Conservation (phyloP, 1,140 invertebrate species). For the Drosophila bifasciata region DNA sequence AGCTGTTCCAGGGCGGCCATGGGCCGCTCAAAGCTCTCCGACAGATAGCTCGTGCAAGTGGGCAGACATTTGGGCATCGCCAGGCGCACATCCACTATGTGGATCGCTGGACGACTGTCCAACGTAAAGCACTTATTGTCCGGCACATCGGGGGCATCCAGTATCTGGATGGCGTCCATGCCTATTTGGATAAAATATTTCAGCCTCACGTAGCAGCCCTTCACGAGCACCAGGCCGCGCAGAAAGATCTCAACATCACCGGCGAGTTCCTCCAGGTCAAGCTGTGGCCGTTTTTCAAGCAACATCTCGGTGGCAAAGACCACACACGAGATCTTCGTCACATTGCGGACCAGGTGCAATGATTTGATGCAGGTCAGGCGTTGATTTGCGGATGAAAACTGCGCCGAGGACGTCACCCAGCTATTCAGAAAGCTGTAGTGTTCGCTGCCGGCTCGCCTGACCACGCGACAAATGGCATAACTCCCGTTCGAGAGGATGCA, state of each 20-base stretch:
- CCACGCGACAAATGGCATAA: conserved; percentile 52
- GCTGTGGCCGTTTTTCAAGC: conserved; percentile 11
- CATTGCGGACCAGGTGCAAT: not conserved
- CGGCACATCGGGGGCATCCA: conserved; percentile 4
- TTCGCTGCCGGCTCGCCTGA: conserved; percentile 33
- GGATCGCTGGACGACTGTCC: conserved; percentile 19
- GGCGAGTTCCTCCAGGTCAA: conserved; percentile 32
- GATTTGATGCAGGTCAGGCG: conserved; percentile 18
- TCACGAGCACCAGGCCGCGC: conserved; percentile 37
- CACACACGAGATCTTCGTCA: conserved; percentile 29
- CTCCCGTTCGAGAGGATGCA: conserved; percentile 46
- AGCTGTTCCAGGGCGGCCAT: conserved; percentile 50
- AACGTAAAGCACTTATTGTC: conserved; percentile 45
- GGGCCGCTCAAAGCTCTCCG: conserved; percentile 44
- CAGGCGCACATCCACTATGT: conserved; percentile 50
- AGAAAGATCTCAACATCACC: conserved; percentile 47
- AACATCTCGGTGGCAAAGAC: conserved; percentile 45
- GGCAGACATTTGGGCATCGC: conserved; percentile 11
- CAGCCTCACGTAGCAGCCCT: conserved; percentile 49
- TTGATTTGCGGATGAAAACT: conserved; percentile 20
- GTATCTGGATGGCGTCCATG: conserved; percentile 53
- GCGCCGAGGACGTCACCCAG: conserved; percentile 40
- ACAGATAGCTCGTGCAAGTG: conserved; percentile 7
- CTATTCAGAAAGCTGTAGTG: conserved; percentile 66
- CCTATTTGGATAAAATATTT: conserved; percentile 36